Percentiles rank a stretch among this genome's conserved stretches.
phyloP scores from a whole-genome alignment of 2,797 vertebrate genomes.

The Hephaestus fuliginosus region DNA sequence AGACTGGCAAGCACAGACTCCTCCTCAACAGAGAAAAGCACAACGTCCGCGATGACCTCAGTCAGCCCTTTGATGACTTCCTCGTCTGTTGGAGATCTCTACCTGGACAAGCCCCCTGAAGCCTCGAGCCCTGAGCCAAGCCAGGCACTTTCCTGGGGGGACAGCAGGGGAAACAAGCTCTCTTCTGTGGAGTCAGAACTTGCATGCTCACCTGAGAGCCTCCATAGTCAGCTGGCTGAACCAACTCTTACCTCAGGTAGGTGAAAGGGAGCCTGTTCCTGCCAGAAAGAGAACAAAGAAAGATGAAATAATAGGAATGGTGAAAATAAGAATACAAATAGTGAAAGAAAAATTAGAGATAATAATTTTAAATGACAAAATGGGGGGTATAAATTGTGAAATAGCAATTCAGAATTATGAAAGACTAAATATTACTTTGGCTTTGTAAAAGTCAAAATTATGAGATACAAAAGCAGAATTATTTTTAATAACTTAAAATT shows the following conservation, averaged over 20 bases:
- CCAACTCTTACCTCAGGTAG: constrained; percentile 91
- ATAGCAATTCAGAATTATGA: background rate
- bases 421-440: background rate
- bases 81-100: constrained; percentile 69
- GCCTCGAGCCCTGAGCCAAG: constrained; percentile 55
- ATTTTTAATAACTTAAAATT: no score
- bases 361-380: background rate
- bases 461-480: background rate
- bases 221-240: constrained; percentile 86
- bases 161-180: constrained; percentile 76
- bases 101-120: constrained; percentile 64
- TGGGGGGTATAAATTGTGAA: background rate
- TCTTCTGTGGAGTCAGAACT: constrained; percentile 74
- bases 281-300: background rate
- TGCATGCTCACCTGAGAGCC: constrained; percentile 82
- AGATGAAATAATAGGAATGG: background rate
- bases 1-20: constrained; percentile 84
- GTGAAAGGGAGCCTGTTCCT: constrained; percentile 34
- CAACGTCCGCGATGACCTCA: constrained; percentile 52
- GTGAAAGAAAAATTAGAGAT: background rate
- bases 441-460: background rate
- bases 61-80: constrained; percentile 68
- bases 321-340: background rate
- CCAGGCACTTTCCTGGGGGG: constrained; percentile 73
- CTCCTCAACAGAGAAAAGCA: constrained; percentile 59